Conservation (phyloP, 2,797 vertebrate genomes). For the Microctenopoma steveboyesi region DNA sequence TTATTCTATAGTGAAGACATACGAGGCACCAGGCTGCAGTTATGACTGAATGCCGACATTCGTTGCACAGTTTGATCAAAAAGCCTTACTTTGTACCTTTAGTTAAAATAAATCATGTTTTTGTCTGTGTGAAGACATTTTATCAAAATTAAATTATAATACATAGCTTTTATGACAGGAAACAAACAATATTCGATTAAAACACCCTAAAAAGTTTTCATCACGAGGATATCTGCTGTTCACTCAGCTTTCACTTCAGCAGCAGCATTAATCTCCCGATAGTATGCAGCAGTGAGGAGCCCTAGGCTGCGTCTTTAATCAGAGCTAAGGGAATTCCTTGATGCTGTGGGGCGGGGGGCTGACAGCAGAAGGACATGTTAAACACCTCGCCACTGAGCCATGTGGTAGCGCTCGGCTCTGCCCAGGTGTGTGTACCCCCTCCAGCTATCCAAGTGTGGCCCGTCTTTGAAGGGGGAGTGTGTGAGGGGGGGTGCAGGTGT, state of each 20-base stretch:
- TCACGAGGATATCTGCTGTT: constrained; percentile 42
- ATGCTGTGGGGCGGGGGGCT: constrained; percentile 41
- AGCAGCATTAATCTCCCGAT: constrained; percentile 41
- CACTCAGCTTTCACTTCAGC: constrained; percentile 23
- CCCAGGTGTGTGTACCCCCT: constrained; percentile 81
- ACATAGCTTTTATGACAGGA: neutral
- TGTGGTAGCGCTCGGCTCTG: constrained; percentile 77
- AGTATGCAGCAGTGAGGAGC: constrained; percentile 40
- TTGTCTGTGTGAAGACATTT: neutral
- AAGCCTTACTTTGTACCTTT: neutral
- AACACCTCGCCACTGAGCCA: constrained; percentile 71
- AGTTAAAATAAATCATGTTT: neutral
- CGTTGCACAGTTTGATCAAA: constrained; percentile 1
- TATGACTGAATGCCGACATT: neutral
- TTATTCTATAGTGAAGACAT: neutral
- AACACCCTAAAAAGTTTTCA: constrained; percentile 11
- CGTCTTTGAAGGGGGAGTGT: constrained; percentile 76
- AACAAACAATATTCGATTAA: constrained; percentile 1
- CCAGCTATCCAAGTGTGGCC: constrained; percentile 82
- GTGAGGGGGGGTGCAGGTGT: constrained; percentile 79
- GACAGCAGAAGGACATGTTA: constrained; percentile 71
- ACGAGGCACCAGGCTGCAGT: neutral
- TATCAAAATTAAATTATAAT: no score
- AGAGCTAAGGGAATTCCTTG: constrained; percentile 59
- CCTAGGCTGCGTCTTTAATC: constrained; percentile 64